phyloP scores from a whole-genome alignment of 2,113 vertebrate genomes.

The Phalacrocorax pelagicus region DNA sequence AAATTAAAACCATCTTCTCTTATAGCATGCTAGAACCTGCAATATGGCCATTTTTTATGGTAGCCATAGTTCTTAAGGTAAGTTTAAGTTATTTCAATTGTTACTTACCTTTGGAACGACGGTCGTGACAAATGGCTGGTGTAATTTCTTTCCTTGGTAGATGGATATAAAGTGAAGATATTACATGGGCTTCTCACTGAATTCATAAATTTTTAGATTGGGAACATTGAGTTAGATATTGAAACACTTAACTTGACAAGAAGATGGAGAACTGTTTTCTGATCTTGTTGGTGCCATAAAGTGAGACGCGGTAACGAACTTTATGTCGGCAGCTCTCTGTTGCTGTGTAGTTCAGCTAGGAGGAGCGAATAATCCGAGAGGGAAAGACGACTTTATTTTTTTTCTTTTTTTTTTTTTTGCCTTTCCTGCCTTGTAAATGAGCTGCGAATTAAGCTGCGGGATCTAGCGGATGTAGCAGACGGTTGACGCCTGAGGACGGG shows the following conservation, averaged over 20 bases:
- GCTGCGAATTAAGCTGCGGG: neutral
- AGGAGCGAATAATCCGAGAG: neutral
- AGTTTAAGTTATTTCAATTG: constrained; percentile 61
- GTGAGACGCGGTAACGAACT: neutral
- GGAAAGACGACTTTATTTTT: neutral
- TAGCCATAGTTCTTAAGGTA: constrained; percentile 50
- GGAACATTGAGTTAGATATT: constrained; percentile 58
- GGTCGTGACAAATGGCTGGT: constrained; percentile 68
- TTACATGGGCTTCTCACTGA: constrained; percentile 36
- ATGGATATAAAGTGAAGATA: constrained; percentile 55
- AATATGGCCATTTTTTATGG: constrained; percentile 40
- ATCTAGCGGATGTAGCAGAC: accelerated
- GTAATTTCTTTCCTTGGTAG: constrained; percentile 69
- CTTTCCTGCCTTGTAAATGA: accelerated
- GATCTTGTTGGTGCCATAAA: constrained; percentile 48
- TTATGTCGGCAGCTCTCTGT: constrained; percentile 5
- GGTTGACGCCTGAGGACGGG: accelerated
- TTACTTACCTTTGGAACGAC: constrained; percentile 62
- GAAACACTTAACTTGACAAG: constrained; percentile 68
- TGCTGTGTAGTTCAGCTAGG: neutral
- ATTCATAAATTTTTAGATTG: constrained; percentile 65
- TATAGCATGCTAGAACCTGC: neutral
- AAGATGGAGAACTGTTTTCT: constrained; percentile 61
- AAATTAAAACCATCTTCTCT: constrained; percentile 63
- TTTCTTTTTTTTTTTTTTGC: neutral